Evolutionary conservation across 2,113 vertebrate species (phyloP).

Genomic region (Daboia siamensis): DNA sequence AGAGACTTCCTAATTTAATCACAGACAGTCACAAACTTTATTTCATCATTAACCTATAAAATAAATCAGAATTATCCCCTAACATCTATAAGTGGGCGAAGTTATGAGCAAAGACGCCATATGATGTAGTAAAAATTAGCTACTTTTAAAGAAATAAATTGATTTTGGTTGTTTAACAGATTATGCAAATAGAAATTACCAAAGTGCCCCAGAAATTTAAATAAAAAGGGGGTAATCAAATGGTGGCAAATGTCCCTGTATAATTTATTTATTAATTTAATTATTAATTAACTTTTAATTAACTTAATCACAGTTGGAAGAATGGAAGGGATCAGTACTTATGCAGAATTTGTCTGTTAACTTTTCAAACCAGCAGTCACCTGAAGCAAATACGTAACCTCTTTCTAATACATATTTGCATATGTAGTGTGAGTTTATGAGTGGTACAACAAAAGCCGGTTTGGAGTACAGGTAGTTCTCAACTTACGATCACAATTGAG

Average conservation of each 20-base stretch:
- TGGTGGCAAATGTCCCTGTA: neutral
- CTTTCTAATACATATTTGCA: neutral
- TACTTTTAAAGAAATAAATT: neutral
- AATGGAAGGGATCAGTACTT: neutral
- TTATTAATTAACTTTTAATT: neutral
- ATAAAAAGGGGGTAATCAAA: neutral
- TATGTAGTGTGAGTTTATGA: neutral
- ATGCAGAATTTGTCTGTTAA: neutral
- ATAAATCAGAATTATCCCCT: neutral
- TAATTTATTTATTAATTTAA: neutral
- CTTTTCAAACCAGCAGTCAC: neutral
- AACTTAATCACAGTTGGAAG: neutral
- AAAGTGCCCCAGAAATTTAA: neutral
- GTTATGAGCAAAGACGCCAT: neutral
- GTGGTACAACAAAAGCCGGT: neutral
- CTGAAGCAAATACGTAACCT: neutral
- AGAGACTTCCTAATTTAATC: neutral
- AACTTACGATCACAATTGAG: neutral
- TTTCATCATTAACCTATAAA: neutral
- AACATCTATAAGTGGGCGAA: neutral
- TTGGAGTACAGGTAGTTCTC: neutral
- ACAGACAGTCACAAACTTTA: neutral
- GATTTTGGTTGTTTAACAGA: neutral
- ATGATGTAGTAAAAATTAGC: neutral
- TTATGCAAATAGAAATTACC: neutral